Evolutionary conservation across 2,113 vertebrate genomes (phyloP).

Genomic region (Bufo gargarizans): DNA sequence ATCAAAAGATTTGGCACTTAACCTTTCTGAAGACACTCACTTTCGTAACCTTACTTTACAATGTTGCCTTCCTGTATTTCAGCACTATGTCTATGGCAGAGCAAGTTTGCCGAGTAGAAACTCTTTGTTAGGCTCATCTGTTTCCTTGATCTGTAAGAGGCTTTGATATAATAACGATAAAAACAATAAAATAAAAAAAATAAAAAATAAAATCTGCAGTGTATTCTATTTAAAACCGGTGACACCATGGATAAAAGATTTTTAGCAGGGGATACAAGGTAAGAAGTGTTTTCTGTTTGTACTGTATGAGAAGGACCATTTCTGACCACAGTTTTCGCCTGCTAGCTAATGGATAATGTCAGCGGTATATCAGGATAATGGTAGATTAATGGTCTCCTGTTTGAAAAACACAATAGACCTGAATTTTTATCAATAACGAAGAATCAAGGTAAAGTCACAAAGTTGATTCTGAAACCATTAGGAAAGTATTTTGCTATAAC

Average conservation of each 20-base stretch:
- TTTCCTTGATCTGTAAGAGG: constrained; percentile 40
- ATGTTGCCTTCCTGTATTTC: not conserved
- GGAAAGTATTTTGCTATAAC: constrained; percentile 50
- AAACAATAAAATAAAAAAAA: constrained; percentile 18
- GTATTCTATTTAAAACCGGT: constrained; percentile 12
- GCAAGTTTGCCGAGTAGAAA: not conserved
- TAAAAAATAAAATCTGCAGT: not conserved
- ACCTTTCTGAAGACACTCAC: constrained; percentile 10
- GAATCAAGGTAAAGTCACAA: constrained; percentile 55
- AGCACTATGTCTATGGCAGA: not conserved
- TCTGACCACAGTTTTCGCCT: constrained; percentile 14
- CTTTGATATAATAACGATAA: constrained; percentile 20
- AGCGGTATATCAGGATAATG: constrained; percentile 21
- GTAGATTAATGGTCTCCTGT: constrained; percentile 41
- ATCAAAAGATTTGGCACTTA: constrained; percentile 1
- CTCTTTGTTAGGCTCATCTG: not conserved
- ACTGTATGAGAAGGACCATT: constrained; percentile 15
- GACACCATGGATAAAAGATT: constrained; percentile 19
- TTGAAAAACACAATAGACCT: constrained; percentile 40
- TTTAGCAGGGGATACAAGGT: not conserved
- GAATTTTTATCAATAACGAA: constrained; percentile 48
- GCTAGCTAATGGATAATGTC: constrained; percentile 38
- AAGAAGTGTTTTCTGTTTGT: constrained; percentile 8
- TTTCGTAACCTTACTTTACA: not conserved
- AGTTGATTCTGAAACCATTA: constrained; percentile 49